A percentile compares a stretch with the other conserved stretches of the same genome.
Conservation (phyloP, 1,140 invertebrate genomes). For the Apis dorsata region DNA sequence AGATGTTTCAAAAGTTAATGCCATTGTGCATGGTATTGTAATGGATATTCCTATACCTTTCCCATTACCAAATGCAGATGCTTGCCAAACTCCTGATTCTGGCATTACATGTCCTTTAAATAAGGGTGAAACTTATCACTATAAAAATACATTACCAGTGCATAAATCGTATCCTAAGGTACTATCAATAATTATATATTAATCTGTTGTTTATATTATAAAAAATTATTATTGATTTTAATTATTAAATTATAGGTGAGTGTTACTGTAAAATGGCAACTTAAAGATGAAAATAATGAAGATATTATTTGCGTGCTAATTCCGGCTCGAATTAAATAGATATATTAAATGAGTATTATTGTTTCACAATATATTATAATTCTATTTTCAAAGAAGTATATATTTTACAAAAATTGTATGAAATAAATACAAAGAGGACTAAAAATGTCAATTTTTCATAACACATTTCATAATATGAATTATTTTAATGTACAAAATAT, state of each 20-base stretch:
- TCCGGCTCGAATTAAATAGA: slow-evolving; percentile 77
- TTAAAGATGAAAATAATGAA: slow-evolving; percentile 82
- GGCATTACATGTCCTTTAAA: slow-evolving; percentile 85
- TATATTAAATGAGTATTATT: background rate
- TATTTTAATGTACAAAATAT: slow-evolving; percentile 14
- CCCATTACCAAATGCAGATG: slow-evolving; percentile 84
- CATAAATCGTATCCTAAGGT: slow-evolving; percentile 82
- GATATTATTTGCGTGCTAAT: slow-evolving; percentile 86
- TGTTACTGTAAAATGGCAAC: slow-evolving; percentile 87
- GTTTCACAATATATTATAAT: background rate
- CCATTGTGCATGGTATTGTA: slow-evolving; percentile 86
- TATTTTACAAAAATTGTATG: slow-evolving; percentile 8
- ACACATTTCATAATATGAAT: background rate
- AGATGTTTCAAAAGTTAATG: slow-evolving; percentile 78
- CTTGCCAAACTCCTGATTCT: slow-evolving; percentile 81
- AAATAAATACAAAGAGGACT: slow-evolving; percentile 75
- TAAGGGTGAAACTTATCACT: slow-evolving; percentile 81
- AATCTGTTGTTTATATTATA: background rate
- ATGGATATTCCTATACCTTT: slow-evolving; percentile 86
- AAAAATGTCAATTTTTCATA: background rate
- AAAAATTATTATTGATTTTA: background rate
- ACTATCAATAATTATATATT: slow-evolving; percentile 5
- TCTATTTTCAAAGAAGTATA: slow-evolving; percentile 20
- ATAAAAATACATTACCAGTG: slow-evolving; percentile 82
- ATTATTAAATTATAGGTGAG: slow-evolving; percentile 76